Conservation (phyloP, 2,888 invertebrate genomes). For the Drosophila infuscata region DNA sequence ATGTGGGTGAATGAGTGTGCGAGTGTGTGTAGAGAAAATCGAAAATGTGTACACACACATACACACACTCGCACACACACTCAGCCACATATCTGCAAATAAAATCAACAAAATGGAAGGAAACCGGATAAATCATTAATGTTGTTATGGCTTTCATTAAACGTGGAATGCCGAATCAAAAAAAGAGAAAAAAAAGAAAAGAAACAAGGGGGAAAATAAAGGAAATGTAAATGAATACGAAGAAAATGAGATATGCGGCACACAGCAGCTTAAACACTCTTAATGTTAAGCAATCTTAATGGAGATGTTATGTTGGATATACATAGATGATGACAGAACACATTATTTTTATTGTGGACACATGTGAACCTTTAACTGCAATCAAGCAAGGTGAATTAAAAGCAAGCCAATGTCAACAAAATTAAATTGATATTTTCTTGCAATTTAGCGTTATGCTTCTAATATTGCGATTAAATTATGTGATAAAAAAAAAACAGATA, state of each 20-base stretch:
- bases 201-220: neutral
- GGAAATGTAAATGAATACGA: conserved; percentile 27
- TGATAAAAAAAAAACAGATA: neutral
- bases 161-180: conserved; percentile 39
- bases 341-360: neutral
- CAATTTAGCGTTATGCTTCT: neutral
- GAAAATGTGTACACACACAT: conserved; percentile 24
- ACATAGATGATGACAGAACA: neutral
- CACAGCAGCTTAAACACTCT: neutral
- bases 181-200: conserved; percentile 4
- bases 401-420: neutral
- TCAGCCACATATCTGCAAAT: conserved; percentile 49
- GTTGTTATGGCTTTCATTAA: conserved; percentile 61
- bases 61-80: neutral
- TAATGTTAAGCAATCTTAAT: conserved; percentile 6
- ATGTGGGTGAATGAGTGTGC: conserved; percentile 2
- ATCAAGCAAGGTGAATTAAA: neutral
- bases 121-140: conserved; percentile 76
- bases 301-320: neutral
- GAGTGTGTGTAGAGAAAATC: conserved; percentile 35
- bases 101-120: conserved; percentile 55
- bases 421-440: neutral
- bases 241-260: conserved; percentile 7
- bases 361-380: neutral
- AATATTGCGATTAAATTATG: neutral